Evolutionary conservation across 2,888 invertebrate genomes (phyloP), one percentile per base, ranked within the genome.

Genomic region (Sphaeridia pumilis): DNA sequence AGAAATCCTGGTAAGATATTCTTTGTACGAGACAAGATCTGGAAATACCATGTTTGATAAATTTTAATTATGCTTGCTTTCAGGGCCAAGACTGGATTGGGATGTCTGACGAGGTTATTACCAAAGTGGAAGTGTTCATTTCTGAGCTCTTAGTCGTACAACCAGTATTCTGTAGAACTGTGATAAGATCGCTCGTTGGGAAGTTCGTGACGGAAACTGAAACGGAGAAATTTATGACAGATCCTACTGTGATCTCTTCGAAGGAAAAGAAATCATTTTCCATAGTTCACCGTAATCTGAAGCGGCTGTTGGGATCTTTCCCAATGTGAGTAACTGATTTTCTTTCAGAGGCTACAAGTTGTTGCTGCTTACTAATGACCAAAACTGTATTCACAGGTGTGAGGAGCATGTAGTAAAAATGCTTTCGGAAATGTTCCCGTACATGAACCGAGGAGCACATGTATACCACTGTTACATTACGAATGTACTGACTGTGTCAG

Each of bases 401-500:
- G 79, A 78, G 65, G 80, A 82, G 57, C 70, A 84, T 22, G 70
- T 89, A 20, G 68, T 84, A 62, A 77, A 81, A 44, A 74, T 78
- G 12, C 71, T 87, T 20, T 73, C 75, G 51, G 73, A 75, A 2
- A 73, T 76, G 45, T 90, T 83, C 70, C 93, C 93, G 0, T 92
- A 87, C 69, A 77, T 80, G 68, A 82, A 80, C 66, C 79, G 77
- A 52, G 75, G 80, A 1, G 72, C 80, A 3, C 79, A 80, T 65
- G 69, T 76, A 1, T 83, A 87, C 59, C 81, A 83, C 66, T 78
- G 82, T 12, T 93, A 84, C 70, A 69, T 87, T 20, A 78, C 82
- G 67, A 88, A 89, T 70, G 70, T 89, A 41, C 74, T 93, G 49
- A 79, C 80, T 75, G 75, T 89, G 60, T 73, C 81, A 55, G 78